Conservation (phyloP, 2,113 vertebrate genomes). For the Orientallactaga bullata region DNA sequence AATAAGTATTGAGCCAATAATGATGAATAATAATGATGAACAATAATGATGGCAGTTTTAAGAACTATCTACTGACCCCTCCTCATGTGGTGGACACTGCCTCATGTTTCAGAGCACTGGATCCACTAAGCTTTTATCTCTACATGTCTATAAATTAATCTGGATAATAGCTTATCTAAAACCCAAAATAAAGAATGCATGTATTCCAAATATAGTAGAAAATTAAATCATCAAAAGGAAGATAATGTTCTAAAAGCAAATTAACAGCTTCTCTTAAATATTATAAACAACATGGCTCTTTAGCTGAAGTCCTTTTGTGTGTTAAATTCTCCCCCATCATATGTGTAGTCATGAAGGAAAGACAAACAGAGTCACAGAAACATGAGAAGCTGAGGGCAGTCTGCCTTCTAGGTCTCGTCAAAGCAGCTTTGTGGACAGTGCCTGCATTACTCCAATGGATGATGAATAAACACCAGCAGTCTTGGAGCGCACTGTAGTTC, state of each 20-base stretch:
- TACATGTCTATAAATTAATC: background rate
- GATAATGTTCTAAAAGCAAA: background rate
- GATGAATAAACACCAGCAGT: background rate
- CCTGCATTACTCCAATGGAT: background rate
- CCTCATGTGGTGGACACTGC: background rate
- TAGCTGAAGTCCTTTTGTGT: background rate
- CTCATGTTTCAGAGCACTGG: background rate
- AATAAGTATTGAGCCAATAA: background rate
- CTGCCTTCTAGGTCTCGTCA: background rate
- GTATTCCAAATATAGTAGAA: background rate
- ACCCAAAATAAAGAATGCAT: background rate
- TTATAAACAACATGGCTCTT: background rate
- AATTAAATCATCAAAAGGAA: background rate
- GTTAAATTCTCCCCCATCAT: no score
- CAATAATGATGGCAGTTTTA: background rate
- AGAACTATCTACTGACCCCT: background rate
- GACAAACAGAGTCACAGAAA: background rate
- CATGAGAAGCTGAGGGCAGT: background rate
- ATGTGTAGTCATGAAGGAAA: no score
- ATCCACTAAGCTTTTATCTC: constrained; percentile 13
- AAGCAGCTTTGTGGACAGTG: background rate
- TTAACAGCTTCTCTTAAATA: background rate
- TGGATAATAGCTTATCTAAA: background rate
- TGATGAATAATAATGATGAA: no score
- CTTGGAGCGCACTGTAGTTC: background rate